Conservation (phyloP, 2,888 invertebrate genomes). For the Graphium colonna region DNA sequence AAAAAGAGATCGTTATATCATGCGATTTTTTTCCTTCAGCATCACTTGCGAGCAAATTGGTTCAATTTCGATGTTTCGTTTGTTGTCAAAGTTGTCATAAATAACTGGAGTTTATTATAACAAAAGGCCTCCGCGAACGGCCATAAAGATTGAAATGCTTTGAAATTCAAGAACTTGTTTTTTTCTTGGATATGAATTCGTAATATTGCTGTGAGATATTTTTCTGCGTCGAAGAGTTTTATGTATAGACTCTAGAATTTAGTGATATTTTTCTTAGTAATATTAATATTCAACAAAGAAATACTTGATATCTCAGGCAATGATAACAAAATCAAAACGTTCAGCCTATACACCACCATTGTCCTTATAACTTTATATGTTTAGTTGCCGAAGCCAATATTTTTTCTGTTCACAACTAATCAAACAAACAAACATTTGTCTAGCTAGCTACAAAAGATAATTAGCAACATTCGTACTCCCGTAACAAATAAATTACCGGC, state of each 20-base stretch:
- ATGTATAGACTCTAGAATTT: no score
- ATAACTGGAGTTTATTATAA: slow-evolving; percentile 41
- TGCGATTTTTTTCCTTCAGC: slow-evolving; percentile 32
- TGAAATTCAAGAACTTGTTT: slow-evolving; percentile 11
- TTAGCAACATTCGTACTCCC: slow-evolving; percentile 25
- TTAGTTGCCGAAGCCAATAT: no score
- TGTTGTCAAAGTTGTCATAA: slow-evolving; percentile 48
- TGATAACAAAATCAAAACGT: no score
- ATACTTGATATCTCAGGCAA: no score
- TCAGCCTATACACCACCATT: no score
- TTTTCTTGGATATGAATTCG: neutral
- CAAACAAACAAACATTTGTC: neutral
- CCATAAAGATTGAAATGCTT: slow-evolving; percentile 9
- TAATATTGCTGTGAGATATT: neutral
- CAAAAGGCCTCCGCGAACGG: slow-evolving; percentile 24
- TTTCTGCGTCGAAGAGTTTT: no score
- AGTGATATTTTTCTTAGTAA: no score
- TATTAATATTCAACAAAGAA: no score
- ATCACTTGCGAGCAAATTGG: slow-evolving; percentile 63
- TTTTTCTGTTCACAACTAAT: no score
- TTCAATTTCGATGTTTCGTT: slow-evolving; percentile 51
- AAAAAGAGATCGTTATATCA: neutral
- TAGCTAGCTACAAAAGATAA: slow-evolving; percentile 28
- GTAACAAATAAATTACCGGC: slow-evolving; percentile 36
- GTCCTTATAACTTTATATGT: no score